phyloP scores from a whole-genome alignment of 2,888 invertebrate genomes.

The Synanthedon tipuliformis region DNA sequence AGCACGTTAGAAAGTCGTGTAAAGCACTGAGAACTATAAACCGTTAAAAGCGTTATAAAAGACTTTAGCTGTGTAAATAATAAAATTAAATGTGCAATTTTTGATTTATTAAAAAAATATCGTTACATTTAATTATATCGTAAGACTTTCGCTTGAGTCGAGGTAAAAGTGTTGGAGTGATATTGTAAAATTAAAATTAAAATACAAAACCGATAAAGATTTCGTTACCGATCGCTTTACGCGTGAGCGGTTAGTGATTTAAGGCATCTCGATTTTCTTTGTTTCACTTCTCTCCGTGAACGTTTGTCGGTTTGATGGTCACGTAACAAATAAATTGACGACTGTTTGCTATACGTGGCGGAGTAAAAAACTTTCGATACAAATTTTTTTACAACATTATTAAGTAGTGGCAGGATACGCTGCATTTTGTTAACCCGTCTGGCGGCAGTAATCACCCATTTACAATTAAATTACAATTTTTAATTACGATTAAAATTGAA shows the following conservation, averaged over 20 bases:
- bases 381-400: too few relatives aligned
- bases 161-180: slow-evolving; percentile 40
- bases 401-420: too few relatives aligned
- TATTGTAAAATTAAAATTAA: slow-evolving; percentile 46
- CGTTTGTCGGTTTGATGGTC: slow-evolving; percentile 14
- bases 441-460: too few relatives aligned
- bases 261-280: slow-evolving; percentile 27
- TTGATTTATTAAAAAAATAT: too few relatives aligned
- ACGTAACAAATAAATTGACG: slow-evolving; percentile 19
- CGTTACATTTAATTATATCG: slow-evolving; percentile 14
- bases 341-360: slow-evolving; percentile 19
- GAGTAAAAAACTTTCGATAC: background rate
- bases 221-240: slow-evolving; percentile 46
- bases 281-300: slow-evolving; percentile 19
- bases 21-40: background rate
- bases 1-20: background rate
- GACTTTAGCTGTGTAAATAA: slow-evolving; percentile 7
- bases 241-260: slow-evolving; percentile 52
- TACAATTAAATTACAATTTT: too few relatives aligned
- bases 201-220: slow-evolving; percentile 29
- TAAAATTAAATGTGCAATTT: slow-evolving; percentile 7
- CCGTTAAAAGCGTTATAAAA: slow-evolving; percentile 7
- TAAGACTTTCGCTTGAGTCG: slow-evolving; percentile 35
- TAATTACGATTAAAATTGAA: too few relatives aligned
- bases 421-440: too few relatives aligned